A percentile compares a stretch with the other conserved stretches of the same genome.
Conservation (phyloP, 2,113 vertebrate genomes). For the Sphaerodactylus townsendi region DNA sequence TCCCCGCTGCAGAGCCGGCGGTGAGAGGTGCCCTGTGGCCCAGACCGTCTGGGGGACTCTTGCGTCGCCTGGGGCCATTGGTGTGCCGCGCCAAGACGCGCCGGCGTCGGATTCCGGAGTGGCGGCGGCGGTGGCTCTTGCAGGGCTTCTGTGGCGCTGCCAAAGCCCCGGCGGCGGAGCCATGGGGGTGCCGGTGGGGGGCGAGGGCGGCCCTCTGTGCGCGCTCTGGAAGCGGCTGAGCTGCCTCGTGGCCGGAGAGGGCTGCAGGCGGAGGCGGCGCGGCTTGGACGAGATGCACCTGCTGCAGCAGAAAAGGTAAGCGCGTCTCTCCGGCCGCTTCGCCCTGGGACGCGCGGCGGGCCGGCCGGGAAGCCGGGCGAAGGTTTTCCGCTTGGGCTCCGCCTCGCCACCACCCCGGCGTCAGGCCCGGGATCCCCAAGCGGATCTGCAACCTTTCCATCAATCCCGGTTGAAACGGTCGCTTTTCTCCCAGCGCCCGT, state of each 20-base stretch:
- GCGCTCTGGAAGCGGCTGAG: slow-evolving; percentile 67
- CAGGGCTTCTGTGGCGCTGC: no score
- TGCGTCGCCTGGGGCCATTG: neutral
- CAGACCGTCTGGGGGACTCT: neutral
- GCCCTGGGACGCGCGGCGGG: no score
- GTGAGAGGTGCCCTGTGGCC: no score
- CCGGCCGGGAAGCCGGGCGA: no score
- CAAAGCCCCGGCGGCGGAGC: neutral
- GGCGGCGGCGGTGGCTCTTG: neutral
- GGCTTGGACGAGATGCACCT: slow-evolving; percentile 69
- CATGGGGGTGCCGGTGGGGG: slow-evolving; percentile 72
- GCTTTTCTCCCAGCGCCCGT: no score
- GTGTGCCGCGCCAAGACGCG: neutral
- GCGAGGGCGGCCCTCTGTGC: slow-evolving; percentile 48
- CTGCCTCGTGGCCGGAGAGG: slow-evolving; percentile 38
- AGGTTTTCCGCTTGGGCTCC: no score
- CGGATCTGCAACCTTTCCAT: no score
- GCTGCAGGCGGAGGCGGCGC: slow-evolving; percentile 56
- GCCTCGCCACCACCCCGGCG: no score
- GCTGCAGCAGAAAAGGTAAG: slow-evolving; percentile 76
- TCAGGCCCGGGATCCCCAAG: no score
- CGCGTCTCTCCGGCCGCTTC: neutral
- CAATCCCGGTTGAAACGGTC: no score
- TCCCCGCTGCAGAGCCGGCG: no score
- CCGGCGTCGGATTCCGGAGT: neutral